Evolutionary conservation across 2,113 vertebrate genomes (phyloP).

Genomic region (Syrrhaptes paradoxus): DNA sequence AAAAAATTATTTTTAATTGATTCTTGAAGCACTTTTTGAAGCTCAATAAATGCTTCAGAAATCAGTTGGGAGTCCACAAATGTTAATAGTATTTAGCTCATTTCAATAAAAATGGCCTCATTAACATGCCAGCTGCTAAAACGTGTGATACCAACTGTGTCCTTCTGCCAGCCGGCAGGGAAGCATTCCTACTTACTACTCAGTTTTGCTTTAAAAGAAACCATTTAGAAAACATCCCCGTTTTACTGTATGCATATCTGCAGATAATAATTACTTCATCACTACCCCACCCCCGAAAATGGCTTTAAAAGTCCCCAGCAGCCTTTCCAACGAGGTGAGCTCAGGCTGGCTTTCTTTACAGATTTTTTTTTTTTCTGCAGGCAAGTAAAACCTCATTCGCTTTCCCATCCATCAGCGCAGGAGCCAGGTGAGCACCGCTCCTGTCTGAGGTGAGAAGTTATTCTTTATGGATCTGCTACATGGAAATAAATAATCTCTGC

Average conservation of each 20-base stretch:
- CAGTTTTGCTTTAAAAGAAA: conserved; percentile 57
- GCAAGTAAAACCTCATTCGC: background rate
- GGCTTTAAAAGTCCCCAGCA: background rate
- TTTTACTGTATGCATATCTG: background rate
- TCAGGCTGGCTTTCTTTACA: background rate
- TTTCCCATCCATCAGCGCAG: background rate
- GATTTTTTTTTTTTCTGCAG: background rate
- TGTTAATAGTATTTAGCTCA: conserved; percentile 67
- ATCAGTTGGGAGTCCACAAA: conserved; percentile 70
- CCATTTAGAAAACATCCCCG: conserved; percentile 49
- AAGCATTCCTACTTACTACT: conserved; percentile 48
- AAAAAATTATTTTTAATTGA: conserved; percentile 71
- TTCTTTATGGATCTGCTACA: background rate
- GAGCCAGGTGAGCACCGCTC: background rate
- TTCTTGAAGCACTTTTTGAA: conserved; percentile 69
- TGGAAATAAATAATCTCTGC: background rate
- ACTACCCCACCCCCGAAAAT: conserved; percentile 2
- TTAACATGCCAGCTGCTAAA: conserved; percentile 75
- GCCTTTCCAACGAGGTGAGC: background rate
- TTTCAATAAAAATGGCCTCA: conserved; percentile 74
- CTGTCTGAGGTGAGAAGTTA: background rate
- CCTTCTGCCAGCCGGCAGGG: conserved; percentile 65
- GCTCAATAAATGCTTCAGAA: conserved; percentile 71
- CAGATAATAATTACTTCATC: conserved; percentile 4
- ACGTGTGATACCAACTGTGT: conserved; percentile 58